Evolutionary conservation across 2,888 invertebrate genomes (phyloP), one percentile per base, ranked within the genome.

Genomic region (Scaptomyza caliginosa): DNA sequence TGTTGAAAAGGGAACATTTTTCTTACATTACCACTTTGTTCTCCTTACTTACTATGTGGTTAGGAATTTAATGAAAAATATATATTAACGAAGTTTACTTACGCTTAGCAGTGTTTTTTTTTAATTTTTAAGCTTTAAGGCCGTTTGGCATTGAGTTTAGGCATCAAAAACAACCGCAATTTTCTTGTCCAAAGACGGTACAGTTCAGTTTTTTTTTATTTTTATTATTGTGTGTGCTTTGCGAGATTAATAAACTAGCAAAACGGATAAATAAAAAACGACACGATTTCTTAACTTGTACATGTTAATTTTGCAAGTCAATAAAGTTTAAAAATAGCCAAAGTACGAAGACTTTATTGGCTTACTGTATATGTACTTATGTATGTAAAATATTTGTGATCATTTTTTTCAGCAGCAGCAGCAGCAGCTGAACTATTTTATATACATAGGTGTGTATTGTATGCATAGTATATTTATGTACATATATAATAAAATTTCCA

Each of bases 321-420:
- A 72, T 75, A 65, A 59, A 46, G 36, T 52, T 74, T 75, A 72
- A 40, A 72, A 72, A 72, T 72, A 72, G 72, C 56, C 21, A 34
- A 38, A 23, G 40, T 71, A 43, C 49, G 55, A 56, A 71, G 36
- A 75, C 59, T 65, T 70, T 59, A 55, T 52, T 58, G 43, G 39
- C 46, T 51, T 36, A 75, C 55, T 75, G 65, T 70, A 51, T 38
- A 17, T 28, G 17, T 28, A n/a, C n/a, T 16, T n/a, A 28, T 17
- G 26, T 28, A 43, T 43, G 11, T 3, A 17, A 24, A 7, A 46
- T 38, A 38, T 49, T 40, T 52, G 52, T 57, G 70, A 74, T 74
- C 64, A 69, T 40, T 74, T 54, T 68, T 55, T 63, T n/a, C n/a
- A n/a, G n/a, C n/a, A n/a, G n/a, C 7, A 32, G 5, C 32, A 32